Evolutionary conservation across 2,113 vertebrate genomes (phyloP).

Genomic region (Apistogramma diplotaenia): DNA sequence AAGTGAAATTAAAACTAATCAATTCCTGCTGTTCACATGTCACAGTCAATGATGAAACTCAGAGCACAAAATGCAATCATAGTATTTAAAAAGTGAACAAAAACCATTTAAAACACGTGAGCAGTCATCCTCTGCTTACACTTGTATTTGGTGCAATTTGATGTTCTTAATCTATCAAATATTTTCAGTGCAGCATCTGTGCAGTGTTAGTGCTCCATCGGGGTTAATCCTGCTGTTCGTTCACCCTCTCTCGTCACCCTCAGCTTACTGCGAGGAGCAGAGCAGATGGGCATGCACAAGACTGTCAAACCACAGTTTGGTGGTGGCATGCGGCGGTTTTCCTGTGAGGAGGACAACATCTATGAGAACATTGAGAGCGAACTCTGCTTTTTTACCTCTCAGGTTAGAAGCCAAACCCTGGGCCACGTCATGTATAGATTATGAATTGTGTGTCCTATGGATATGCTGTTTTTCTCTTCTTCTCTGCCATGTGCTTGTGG

Average conservation of each 20-base stretch:
- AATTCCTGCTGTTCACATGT: no score
- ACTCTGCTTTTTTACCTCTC: conserved; percentile 93
- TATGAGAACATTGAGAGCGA: conserved; percentile 96
- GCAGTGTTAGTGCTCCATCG: background rate
- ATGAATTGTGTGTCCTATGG: background rate
- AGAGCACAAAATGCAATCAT: background rate
- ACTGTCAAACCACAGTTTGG: conserved; percentile 90
- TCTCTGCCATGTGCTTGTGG: background rate
- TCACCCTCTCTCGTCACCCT: background rate
- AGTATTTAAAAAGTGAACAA: background rate
- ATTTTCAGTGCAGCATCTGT: background rate
- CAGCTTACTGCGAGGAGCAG: conserved; percentile 91
- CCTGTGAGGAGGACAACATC: conserved; percentile 96
- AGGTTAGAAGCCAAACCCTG: conserved; percentile 75
- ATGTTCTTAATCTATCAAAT: conserved; percentile 9
- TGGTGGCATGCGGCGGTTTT: conserved; percentile 87
- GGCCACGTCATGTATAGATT: background rate
- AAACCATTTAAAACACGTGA: background rate
- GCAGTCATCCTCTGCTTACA: background rate
- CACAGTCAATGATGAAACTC: background rate
- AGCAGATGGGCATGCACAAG: conserved; percentile 91
- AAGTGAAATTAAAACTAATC: no score
- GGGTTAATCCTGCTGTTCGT: conserved; percentile 30
- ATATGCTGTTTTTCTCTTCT: background rate
- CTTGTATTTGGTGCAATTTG: background rate